Conservation (phyloP, 2,888 invertebrate genomes). For the Meloe dianella region DNA sequence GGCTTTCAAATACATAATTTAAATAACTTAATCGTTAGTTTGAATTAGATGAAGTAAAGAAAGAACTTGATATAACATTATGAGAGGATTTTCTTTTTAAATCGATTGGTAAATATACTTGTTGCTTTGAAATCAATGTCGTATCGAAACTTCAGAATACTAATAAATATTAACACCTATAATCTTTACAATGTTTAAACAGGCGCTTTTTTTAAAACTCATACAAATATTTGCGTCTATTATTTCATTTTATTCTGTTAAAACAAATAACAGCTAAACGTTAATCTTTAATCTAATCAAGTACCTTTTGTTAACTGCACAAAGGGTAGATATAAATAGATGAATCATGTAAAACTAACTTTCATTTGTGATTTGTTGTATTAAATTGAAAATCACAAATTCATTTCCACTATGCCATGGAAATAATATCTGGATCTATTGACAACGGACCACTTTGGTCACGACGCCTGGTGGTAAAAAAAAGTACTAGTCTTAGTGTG, state of each 20-base stretch:
- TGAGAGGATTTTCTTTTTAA: no score
- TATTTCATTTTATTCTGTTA: no score
- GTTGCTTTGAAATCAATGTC: not conserved
- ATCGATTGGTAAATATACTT: not conserved
- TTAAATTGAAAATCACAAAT: constrained; percentile 9
- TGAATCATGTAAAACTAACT: not conserved
- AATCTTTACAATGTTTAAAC: no score
- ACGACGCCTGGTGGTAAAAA: no score
- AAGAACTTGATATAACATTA: not conserved
- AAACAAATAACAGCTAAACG: no score
- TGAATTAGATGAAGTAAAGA: not conserved
- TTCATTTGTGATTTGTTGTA: not conserved
- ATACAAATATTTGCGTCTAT: no score
- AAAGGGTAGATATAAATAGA: not conserved
- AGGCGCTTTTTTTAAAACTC: no score
- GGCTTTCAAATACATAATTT: not conserved
- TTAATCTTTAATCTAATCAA: no score
- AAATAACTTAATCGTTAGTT: not conserved
- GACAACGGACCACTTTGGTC: no score
- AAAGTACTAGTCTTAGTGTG: no score
- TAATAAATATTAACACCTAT: no score
- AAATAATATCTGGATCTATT: not conserved
- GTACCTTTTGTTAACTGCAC: not conserved
- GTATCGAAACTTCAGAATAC: not conserved
- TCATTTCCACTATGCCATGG: constrained; percentile 2